Percentiles rank a stretch among this genome's conserved stretches.
These are phyloP conservation scores for Pteropus alecto DNA, from an alignment of 2,113 vertebrate species.

Conservation along the genomic window DNA sequence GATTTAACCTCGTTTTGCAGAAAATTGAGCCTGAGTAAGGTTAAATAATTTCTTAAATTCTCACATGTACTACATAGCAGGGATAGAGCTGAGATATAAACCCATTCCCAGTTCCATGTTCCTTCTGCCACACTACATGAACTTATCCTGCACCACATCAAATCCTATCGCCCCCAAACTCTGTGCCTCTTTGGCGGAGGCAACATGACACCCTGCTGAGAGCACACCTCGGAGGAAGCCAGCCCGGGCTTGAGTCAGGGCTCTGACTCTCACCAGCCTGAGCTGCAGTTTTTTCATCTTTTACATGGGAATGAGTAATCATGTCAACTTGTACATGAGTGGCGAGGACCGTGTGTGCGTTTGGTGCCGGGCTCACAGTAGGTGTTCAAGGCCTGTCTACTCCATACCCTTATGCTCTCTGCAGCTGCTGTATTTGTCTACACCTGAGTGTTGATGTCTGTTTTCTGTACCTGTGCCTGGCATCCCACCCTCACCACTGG, in stretches of 20 bases:
- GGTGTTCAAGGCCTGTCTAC: rapidly evolving
- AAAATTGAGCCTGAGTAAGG: not conserved
- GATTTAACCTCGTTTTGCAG: not conserved
- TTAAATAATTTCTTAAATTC: not conserved
- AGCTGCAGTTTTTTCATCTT: not conserved
- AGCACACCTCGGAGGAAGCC: rapidly evolving
- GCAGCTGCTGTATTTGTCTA: not conserved
- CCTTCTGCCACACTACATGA: not conserved
- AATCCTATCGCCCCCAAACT: not conserved
- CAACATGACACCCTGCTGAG: not conserved
- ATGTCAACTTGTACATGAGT: not conserved
- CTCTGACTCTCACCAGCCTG: not conserved
- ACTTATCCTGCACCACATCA: not conserved
- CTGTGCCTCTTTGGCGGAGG: not conserved
- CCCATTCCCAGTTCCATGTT: not conserved
- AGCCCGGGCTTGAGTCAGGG: not conserved
- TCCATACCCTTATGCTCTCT: not conserved
- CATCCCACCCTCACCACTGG: not conserved
- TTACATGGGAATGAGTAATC: not conserved
- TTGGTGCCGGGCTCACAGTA: not conserved
- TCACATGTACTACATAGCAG: not conserved
- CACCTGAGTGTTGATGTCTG: not conserved
- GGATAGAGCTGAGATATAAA: not conserved
- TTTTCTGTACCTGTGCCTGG: not conserved
- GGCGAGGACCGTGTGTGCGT: not conserved